Percentiles rank a stretch among this genome's conserved stretches.
Conservation (phyloP, 2,888 invertebrate genomes). For the Diarsia dahlii region DNA sequence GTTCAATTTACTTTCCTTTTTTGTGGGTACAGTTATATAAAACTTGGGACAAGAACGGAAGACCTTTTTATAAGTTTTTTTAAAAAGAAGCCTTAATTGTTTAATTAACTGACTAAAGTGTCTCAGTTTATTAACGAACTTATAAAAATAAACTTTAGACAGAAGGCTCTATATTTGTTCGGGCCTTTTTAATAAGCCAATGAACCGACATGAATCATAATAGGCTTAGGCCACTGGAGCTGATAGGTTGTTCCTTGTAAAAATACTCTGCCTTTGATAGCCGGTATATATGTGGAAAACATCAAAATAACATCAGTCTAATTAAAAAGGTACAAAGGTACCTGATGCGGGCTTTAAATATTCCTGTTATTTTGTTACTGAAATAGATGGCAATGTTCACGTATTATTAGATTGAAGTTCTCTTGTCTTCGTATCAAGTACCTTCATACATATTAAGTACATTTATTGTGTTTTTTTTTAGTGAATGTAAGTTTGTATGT, state of each 20-base stretch:
- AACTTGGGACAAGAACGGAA: background rate
- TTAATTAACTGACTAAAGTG: constrained; percentile 32
- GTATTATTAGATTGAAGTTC: background rate
- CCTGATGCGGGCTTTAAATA: background rate
- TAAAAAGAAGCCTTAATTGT: constrained; percentile 19
- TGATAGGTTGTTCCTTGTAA: constrained; percentile 18
- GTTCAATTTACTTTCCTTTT: background rate
- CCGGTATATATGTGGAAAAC: background rate
- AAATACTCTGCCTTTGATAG: constrained; percentile 47
- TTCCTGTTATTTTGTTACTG: background rate
- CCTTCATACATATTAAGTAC: background rate
- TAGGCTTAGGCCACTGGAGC: constrained; percentile 12
- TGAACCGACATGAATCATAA: constrained; percentile 45
- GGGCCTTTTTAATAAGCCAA: constrained; percentile 56
- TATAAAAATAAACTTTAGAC: constrained; percentile 35
- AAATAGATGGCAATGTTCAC: background rate
- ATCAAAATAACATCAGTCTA: constrained; percentile 2
- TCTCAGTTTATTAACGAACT: constrained; percentile 4
- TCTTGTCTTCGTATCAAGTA: no score
- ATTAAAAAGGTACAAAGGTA: background rate
- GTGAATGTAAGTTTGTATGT: no score
- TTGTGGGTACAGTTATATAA: background rate
- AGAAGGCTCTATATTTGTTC: constrained; percentile 43
- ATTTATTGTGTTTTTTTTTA: background rate
- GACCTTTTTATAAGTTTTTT: background rate